Evolutionary conservation across 2,797 vertebrate genomes (phyloP).

Genomic region (Triplophysa yarkandensis): DNA sequence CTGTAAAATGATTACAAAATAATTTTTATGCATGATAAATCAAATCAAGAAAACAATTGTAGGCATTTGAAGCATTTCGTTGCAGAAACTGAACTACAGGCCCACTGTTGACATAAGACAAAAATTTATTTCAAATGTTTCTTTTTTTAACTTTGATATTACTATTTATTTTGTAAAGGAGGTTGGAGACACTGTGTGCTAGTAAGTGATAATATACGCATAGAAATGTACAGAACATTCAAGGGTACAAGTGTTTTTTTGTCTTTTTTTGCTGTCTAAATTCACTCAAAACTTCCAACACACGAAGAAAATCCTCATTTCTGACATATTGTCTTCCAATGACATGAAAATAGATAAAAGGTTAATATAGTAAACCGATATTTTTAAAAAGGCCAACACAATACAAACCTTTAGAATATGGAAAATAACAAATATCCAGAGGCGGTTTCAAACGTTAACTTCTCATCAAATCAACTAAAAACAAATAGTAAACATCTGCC

Average conservation of each 20-base stretch:
- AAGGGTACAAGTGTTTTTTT: slow-evolving; percentile 67
- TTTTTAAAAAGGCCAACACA: slow-evolving; percentile 78
- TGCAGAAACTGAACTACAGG: slow-evolving; percentile 32
- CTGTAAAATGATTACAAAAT: no score
- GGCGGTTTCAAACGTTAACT: slow-evolving; percentile 62
- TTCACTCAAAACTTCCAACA: slow-evolving; percentile 72
- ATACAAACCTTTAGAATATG: slow-evolving; percentile 77
- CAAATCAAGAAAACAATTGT: no score
- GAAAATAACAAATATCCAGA: slow-evolving; percentile 70
- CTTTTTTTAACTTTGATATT: slow-evolving; percentile 53
- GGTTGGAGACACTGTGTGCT: slow-evolving; percentile 78
- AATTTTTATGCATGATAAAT: no score
- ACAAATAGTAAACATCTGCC: slow-evolving; percentile 48
- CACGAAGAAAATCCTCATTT: slow-evolving; percentile 72
- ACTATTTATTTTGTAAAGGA: slow-evolving; percentile 81
- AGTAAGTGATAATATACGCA: slow-evolving; percentile 80
- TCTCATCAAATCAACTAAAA: slow-evolving; percentile 53
- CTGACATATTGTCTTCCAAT: slow-evolving; percentile 65
- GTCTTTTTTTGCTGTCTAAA: slow-evolving; percentile 59
- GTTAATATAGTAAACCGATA: slow-evolving; percentile 73
- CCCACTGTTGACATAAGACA: slow-evolving; percentile 57
- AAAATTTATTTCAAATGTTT: slow-evolving; percentile 59
- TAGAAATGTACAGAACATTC: slow-evolving; percentile 79
- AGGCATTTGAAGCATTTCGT: no score
- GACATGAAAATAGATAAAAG: slow-evolving; percentile 77